A percentile compares a stretch with the other conserved stretches of the same genome.
These are phyloP conservation scores for Mormyrops boulengeri DNA, from an alignment of 2,797 vertebrate species.

Conservation along the genomic window DNA sequence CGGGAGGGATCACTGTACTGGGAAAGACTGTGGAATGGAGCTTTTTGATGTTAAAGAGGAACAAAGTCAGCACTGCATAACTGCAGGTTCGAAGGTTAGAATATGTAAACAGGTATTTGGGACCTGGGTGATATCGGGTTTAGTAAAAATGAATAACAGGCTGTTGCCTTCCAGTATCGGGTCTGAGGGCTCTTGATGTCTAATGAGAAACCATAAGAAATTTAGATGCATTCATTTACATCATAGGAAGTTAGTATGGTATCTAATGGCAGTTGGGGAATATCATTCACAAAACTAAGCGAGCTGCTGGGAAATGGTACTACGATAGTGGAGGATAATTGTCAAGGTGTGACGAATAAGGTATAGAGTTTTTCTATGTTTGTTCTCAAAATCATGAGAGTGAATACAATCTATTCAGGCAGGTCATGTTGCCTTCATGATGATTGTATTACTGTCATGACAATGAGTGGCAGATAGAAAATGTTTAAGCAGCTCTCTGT, in stretches of 20 bases:
- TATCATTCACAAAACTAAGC: slow-evolving; percentile 35
- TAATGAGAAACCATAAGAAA: slow-evolving; percentile 4
- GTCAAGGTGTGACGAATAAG: slow-evolving; percentile 23
- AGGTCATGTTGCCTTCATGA: background rate
- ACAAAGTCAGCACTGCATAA: background rate
- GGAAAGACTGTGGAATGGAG: background rate
- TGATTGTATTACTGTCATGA: background rate
- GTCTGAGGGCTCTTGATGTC: slow-evolving; percentile 5
- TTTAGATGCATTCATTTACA: slow-evolving; percentile 12
- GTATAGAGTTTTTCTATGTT: slow-evolving; percentile 17
- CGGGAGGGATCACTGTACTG: background rate
- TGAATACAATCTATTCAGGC: background rate
- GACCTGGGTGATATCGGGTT: background rate
- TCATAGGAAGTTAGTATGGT: slow-evolving; percentile 26
- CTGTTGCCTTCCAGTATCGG: background rate
- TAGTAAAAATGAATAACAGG: background rate
- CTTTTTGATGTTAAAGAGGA: background rate
- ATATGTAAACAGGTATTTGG: background rate
- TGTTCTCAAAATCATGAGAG: background rate
- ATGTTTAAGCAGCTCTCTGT: background rate
- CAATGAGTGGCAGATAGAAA: background rate
- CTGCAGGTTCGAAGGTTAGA: slow-evolving; percentile 5
- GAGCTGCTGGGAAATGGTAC: slow-evolving; percentile 18
- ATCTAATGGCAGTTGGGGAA: slow-evolving; percentile 7
- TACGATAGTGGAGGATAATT: slow-evolving; percentile 19